Percentiles rank a stretch among this genome's conserved stretches.
Conservation (phyloP, 2,888 invertebrate genomes). For the Drosophila mimica region DNA sequence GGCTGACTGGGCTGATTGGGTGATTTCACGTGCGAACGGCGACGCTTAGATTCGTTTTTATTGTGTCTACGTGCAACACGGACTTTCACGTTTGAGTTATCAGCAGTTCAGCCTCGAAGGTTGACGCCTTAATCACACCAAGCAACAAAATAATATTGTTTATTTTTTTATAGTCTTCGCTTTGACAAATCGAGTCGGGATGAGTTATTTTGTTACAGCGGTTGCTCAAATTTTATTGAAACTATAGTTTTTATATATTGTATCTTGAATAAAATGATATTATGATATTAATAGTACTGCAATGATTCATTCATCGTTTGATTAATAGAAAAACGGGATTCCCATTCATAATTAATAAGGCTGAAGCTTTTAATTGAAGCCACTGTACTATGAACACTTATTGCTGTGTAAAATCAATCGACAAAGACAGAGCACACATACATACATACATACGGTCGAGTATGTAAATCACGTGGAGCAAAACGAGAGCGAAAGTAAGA, state of each 20-base stretch:
- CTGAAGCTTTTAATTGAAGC: not conserved
- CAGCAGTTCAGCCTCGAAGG: conserved; percentile 48
- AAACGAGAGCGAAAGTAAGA: conserved; percentile 45
- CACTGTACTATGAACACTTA: not conserved
- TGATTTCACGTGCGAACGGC: conserved; percentile 61
- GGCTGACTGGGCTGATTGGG: conserved; percentile 57
- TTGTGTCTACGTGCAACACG: conserved; percentile 60
- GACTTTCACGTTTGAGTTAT: conserved; percentile 57
- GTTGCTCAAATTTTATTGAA: not conserved
- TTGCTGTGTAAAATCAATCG: conserved; percentile 3
- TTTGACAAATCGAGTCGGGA: conserved; percentile 1
- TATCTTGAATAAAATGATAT: not conserved
- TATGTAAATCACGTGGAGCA: conserved; percentile 1
- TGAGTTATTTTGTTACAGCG: not conserved
- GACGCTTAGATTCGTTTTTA: conserved; percentile 62
- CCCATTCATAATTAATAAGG: not conserved
- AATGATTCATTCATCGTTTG: not conserved
- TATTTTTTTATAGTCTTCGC: conserved; percentile 8
- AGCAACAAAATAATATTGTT: conserved; percentile 17
- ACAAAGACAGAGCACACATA: conserved; percentile 2
- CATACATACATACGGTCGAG: not conserved
- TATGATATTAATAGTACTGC: not conserved
- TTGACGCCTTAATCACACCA: conserved; percentile 38
- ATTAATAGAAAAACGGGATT: not conserved
- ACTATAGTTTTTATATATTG: not conserved